These are phyloP conservation scores for Cyprinodon tularosa DNA, from an alignment of 2,113 vertebrate species.

Conservation along the genomic window DNA sequence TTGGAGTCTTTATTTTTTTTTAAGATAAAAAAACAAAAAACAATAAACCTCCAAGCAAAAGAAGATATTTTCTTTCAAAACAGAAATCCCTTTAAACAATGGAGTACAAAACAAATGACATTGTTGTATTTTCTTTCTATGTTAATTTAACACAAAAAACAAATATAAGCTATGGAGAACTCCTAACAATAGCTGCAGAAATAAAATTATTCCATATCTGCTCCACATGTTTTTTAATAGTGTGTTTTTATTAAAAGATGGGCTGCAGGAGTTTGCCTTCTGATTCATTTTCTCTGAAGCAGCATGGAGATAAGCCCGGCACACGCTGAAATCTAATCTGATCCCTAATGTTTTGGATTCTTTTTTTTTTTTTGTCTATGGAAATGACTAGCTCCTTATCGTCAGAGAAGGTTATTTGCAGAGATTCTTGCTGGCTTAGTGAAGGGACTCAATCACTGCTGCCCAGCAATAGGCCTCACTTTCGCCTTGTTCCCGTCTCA, in stretches of 20 bases:
- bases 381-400: slow-evolving; percentile 77
- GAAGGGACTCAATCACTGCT: slow-evolving; percentile 73
- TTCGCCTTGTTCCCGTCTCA: slow-evolving; percentile 59
- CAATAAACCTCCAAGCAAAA: neutral
- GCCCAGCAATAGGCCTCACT: slow-evolving; percentile 70
- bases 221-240: slow-evolving; percentile 36
- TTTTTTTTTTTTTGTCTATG: slow-evolving; percentile 70
- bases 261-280: slow-evolving; percentile 40
- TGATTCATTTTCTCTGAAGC: slow-evolving; percentile 58
- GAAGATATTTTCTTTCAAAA: neutral
- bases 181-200: slow-evolving; percentile 6
- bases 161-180: neutral
- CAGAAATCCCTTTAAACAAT: too few relatives aligned
- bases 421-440: slow-evolving; percentile 68
- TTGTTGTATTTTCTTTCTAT: neutral
- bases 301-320: slow-evolving; percentile 55
- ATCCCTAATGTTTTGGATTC: slow-evolving; percentile 30
- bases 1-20: too few relatives aligned
- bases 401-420: slow-evolving; percentile 68
- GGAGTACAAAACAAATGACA: neutral
- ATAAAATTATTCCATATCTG: slow-evolving; percentile 16
- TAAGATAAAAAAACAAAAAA: too few relatives aligned
- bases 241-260: slow-evolving; percentile 49
- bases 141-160: neutral
- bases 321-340: slow-evolving; percentile 68